Base-by-base conservation (phyloP, 2,113 vertebrate species). In the Myotis davidii region DNA sequence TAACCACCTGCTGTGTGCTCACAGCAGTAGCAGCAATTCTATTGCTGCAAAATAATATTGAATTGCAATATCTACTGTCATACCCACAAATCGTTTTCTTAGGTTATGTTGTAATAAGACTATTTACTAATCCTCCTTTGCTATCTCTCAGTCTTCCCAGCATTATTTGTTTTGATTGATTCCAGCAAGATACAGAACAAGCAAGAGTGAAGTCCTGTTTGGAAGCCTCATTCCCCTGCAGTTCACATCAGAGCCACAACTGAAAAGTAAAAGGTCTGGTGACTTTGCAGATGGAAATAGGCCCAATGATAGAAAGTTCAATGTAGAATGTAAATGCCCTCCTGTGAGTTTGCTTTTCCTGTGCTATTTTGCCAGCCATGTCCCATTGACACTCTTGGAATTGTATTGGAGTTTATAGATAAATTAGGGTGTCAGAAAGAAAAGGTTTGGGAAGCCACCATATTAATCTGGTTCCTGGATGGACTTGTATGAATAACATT, bases 11-110 rank as follows among this genome's bases (percentile, higher is more conserved):
- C 96, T 98, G 96, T 96, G 95, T 93, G 83, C 97, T 92, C 93
- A 96, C 97, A 98, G 86, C 96, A 96, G 93, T 88, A 96, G 93
- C 92, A 95, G 93, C 87, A 97, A 97, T 97, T 98, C 95, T 82
- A 79, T 77, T 96, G 45, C 92, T 94, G 93, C 78, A 83, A 96
- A 98, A 96, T 96, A 97, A 97, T 96, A 97, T 95, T 97, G 97
- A 97, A 97, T 97, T 97, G 97, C 96, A 97, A 69, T 96, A 96
- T 94, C 92, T 94, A 79, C 96, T 98, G 95, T 97, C 95, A 96
- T 94, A 97, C 93, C 52, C 85, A 97, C 96, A 98, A 97, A 98
- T 96, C 48, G 48, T 97, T 97, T 94, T 98, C 88, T 94, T 96
- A 95, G 95, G 82, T 87, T 97, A 92, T 94, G 95, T 91, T 96